Base-by-base conservation (phyloP, 64 coral and sea anemone species). In the Stichodactyla helianthus region DNA sequence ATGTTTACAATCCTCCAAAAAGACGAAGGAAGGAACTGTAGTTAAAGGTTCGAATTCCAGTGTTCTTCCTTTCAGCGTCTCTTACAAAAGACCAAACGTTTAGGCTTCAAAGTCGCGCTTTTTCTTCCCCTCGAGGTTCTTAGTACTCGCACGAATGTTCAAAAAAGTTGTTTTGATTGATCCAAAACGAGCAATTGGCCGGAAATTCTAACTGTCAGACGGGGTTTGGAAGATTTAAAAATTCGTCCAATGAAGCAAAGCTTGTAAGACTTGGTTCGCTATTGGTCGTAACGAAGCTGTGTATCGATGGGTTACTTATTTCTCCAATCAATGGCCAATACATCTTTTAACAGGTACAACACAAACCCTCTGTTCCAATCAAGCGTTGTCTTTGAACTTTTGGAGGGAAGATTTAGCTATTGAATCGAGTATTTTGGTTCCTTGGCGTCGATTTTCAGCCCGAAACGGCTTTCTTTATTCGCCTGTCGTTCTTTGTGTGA, bases 231-330 rank as follows among this genome's bases (percentile, higher is more conserved):
- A 92, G 87, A 93, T 96, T 96, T 96, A 96, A 96, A 96, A 96
- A 92, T 77, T 92, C 94, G 94, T 96, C 94, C 94, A 96, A 96
- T 96, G 86, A 83, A 86, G 84, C 88, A 82, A 93, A 96, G 92
- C 82, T 96, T 89, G 84, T 60, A 84, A 59, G 89, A 79, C 83
- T 87, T 90, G 93, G 81, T 82, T 90, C 94, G 91, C 91, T 96
- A 96, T 96, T 96, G 94, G 94, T 96, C 91, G 87, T 92, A 85
- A 91, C 79, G 85, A 84, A 54, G 83, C 54, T 84, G 54, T 63
- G 83, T 93, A 86, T 92, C 87, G 84, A 92, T 95, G 90, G 90
- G 85, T 93, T 86, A 86, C 82, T 92, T 90, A 85, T 87, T 96
- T 92, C 93, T 86, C 82, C 87, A 92, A 92, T 88, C 53, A 92